Conservation (phyloP, 1,140 invertebrate genomes). For the Pseudomyrmex dendroicus region DNA sequence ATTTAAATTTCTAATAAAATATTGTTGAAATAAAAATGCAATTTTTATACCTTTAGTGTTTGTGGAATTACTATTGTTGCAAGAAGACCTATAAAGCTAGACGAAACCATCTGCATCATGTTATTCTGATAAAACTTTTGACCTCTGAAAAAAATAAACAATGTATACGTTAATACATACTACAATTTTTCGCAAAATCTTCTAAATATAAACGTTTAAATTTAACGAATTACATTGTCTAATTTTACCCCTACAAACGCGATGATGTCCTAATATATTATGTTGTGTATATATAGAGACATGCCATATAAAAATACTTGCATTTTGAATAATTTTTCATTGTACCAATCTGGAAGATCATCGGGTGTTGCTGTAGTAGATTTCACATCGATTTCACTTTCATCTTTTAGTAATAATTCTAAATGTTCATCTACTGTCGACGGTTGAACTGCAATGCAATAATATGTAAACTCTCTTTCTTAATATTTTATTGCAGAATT, state of each 20-base stretch:
- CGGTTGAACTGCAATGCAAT: constrained; percentile 25
- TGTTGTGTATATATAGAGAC: no score
- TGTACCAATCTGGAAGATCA: constrained; percentile 77
- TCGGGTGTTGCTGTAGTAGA: constrained; percentile 11
- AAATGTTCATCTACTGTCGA: constrained; percentile 74
- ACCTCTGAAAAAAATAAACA: constrained; percentile 83
- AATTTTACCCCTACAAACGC: no score
- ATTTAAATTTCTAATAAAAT: not conserved
- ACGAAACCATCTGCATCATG: constrained; percentile 85
- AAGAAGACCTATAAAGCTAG: constrained; percentile 88
- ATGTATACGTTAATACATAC: not conserved
- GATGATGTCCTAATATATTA: not conserved
- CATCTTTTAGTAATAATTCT: constrained; percentile 60
- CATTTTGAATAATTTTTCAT: constrained; percentile 74
- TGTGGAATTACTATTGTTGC: constrained; percentile 88
- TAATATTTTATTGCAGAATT: not conserved
- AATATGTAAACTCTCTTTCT: not conserved
- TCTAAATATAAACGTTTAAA: no score
- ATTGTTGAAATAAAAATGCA: not conserved
- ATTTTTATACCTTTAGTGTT: constrained; percentile 84
- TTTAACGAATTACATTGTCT: no score
- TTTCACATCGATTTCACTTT: constrained; percentile 50
- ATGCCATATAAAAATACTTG: constrained; percentile 43
- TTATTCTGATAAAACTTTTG: constrained; percentile 88
- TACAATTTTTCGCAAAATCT: no score